Conservation (phyloP, 2,113 vertebrate genomes). For the Scophthalmus maximus region DNA sequence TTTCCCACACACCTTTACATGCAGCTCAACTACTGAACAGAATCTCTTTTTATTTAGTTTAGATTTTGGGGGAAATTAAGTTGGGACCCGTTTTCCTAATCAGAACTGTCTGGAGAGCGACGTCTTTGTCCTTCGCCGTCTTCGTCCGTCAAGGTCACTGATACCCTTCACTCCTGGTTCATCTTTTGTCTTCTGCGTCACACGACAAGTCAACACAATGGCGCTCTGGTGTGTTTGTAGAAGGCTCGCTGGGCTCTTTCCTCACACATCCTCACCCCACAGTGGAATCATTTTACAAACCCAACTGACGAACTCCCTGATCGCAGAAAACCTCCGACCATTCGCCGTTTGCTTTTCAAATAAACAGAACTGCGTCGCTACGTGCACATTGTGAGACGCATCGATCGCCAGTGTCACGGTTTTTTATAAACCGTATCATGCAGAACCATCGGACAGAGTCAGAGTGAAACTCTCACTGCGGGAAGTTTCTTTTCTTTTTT, state of each 20-base stretch:
- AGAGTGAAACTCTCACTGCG: not conserved
- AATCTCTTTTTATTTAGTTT: no score
- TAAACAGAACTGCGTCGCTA: not conserved
- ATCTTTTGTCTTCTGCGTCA: not conserved
- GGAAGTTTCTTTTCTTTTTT: not conserved
- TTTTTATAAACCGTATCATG: no score
- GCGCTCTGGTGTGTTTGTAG: not conserved
- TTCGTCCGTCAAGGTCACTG: not conserved
- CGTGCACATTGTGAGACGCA: not conserved
- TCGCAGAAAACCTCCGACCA: not conserved
- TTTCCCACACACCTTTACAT: no score
- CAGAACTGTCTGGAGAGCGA: no score
- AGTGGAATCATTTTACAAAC: not conserved
- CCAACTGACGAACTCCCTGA: not conserved
- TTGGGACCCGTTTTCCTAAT: no score
- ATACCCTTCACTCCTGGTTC: not conserved
- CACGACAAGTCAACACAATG: slow-evolving; percentile 1
- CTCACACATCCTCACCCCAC: not conserved
- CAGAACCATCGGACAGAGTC: not conserved
- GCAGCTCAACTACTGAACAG: no score
- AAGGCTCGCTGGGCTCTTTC: not conserved
- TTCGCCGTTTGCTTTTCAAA: not conserved
- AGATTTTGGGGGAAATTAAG: no score
- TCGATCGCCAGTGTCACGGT: no score
- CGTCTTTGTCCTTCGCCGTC: no score